Evolutionary conservation across 2,113 vertebrate species (phyloP), one percentile per base, ranked within the genome.

Genomic region (Sorex araneus): DNA sequence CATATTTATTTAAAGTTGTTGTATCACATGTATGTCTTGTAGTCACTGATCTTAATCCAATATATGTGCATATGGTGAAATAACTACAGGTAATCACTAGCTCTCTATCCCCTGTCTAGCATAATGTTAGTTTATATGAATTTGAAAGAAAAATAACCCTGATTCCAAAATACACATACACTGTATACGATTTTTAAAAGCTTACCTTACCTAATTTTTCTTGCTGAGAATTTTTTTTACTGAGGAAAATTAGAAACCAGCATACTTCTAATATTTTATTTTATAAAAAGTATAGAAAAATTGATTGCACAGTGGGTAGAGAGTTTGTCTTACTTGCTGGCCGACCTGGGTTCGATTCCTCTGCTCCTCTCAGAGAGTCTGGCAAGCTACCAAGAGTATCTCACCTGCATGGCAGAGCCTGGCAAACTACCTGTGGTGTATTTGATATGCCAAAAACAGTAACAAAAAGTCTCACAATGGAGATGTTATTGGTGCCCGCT

Each of bases 101-200:
- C 6, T 8, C 76, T 21, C 30, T 64, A 13, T 64, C 1, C 8
- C 6, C 25, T 83, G 8, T 18, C 18, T 3, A 69, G 27, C 1
- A 45, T 78, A 9, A 19, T 28, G 11, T 15, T 43, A 50, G 36
- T 70, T 69, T 74, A 85, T 11, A 67, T 60, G 3, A 43, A 80
- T 67, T 90, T 30, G 30, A 74, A 93, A 78, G 50, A 47, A 88
- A 89, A 84, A 84, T 45, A 18, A 40, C 64, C 28, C 47, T 60
- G 12, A 71, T 15, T 45, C 77, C 27, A 79, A 80, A 19, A 21
- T 34, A 0, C 15, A 64, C 6, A 13, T 50, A 60, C 25, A 23
- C 12, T 87, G 40, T 11, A 11, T 8, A 91, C 18, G 13, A 54
- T 19, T 4, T 23, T 60, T 60, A 4, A 63, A 87, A 87, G 40